Evolutionary conservation across 2,113 vertebrate species (phyloP), one percentile per base, ranked within the genome.

Genomic region (Apodemus sylvaticus): DNA sequence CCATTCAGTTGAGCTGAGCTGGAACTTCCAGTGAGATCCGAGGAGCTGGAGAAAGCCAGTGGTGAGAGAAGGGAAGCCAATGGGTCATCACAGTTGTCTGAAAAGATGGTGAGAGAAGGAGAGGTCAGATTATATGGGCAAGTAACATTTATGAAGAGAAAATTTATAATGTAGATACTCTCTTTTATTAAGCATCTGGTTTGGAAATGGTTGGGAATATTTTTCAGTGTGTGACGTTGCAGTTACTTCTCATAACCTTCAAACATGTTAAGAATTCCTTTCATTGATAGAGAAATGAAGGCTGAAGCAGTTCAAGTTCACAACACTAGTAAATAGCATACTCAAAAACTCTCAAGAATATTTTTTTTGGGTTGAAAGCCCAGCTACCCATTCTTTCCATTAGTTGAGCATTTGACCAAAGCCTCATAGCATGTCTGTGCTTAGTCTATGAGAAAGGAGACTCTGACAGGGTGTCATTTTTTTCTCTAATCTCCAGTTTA

Each of bases 1-100:
- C 98, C 98, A 98, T 99, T 99, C 97, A 99, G 99, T 92, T 99
- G 99, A 97, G 98, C 99, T 8, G 99, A 98, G 48, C 98, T 99
- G 13, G 99, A 98, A 68, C 98, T 98, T 95, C 98, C 98, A 66
- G 98, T 98, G 94, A 99, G 93, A 92, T 99, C 98, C 22, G 99
- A 99, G 39, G 99, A 99, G 98, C 99, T 99, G 95, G 98, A 99
- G 98, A 99, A 99, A 66, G 99, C 99, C 86, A 99, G 97, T 53
- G 98, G 98, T 64, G 98, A 98, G 10, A 99, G 98, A 53, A 97
- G 91, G 58, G 99, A 99, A 11, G 99, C 98, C 91, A 99, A 95
- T 0, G 99, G 98, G 66, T 99, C 98, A 97, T 99, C 99, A 97
- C 99, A 99, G 95, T 98, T 99, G 97, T 99, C 99, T 98, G 31